These are phyloP conservation scores for Pseudorasbora parva DNA, from an alignment of 2,113 vertebrate species.

Conservation along the genomic window DNA sequence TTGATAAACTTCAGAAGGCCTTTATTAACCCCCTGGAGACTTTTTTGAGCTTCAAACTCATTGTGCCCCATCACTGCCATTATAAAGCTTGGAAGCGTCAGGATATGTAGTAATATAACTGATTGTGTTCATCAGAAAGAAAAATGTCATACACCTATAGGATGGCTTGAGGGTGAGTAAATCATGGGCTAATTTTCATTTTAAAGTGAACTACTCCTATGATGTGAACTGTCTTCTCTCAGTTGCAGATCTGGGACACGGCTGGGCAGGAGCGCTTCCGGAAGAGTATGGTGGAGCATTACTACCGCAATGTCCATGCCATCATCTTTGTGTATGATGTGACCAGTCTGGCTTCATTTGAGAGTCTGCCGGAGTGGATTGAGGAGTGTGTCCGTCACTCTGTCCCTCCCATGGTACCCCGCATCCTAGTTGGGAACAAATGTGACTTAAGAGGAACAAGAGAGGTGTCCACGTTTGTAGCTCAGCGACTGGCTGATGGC, in stretches of 20 bases:
- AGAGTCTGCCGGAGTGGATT: conserved; percentile 77
- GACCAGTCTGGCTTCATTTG: conserved; percentile 72
- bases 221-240: conserved; percentile 14
- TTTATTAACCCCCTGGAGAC: too few relatives aligned
- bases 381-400: conserved; percentile 74
- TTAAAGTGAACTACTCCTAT: too few relatives aligned
- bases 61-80: too few relatives aligned
- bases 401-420: conserved; percentile 73
- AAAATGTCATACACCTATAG: too few relatives aligned
- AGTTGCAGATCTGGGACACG: conserved; percentile 82
- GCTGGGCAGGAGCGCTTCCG: conserved; percentile 80
- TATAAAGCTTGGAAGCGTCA: too few relatives aligned
- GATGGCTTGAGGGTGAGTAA: too few relatives aligned
- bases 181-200: too few relatives aligned
- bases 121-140: too few relatives aligned
- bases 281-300: conserved; percentile 81
- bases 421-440: conserved; percentile 78
- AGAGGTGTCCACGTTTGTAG: conserved; percentile 71
- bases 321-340: conserved; percentile 79
- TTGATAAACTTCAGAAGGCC: too few relatives aligned
- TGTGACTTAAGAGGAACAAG: conserved; percentile 71
- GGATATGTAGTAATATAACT: too few relatives aligned
- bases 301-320: conserved; percentile 77
- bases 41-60: too few relatives aligned
- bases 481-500: conserved; percentile 72